These are phyloP conservation scores for Yponomeuta plumbellus DNA, from an alignment of 2,888 invertebrate species.

Conservation along the genomic window DNA sequence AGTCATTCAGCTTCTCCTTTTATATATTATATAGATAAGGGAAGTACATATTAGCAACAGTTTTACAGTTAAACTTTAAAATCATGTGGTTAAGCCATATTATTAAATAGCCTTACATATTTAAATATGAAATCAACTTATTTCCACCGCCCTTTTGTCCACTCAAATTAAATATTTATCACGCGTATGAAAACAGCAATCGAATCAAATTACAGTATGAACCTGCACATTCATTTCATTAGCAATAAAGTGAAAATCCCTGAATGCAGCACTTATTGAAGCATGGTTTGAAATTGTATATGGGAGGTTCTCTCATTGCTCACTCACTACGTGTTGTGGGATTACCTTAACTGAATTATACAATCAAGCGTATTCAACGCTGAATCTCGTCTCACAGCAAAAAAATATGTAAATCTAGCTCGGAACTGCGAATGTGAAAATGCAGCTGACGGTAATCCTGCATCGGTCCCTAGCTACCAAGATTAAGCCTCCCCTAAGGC, in stretches of 20 bases:
- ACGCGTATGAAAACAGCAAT: conserved; percentile 1
- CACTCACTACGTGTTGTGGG: conserved; percentile 38
- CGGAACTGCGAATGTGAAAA: conserved; percentile 40
- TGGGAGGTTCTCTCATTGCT: conserved; percentile 32
- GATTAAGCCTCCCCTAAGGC: neutral
- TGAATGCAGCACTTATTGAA: conserved; percentile 47
- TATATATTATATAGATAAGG: too few species aligned
- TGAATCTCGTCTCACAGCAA: conserved; percentile 20
- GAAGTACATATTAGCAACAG: too few species aligned
- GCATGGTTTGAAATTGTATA: conserved; percentile 55
- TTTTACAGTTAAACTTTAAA: too few species aligned
- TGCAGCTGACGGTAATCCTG: conserved; percentile 31
- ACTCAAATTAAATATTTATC: neutral
- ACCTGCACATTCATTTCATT: conserved; percentile 21
- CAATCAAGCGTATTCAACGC: conserved; percentile 54
- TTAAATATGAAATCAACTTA: neutral
- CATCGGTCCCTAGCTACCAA: neutral
- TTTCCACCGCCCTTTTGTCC: neutral
- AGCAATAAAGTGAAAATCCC: conserved; percentile 11
- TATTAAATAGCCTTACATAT: neutral
- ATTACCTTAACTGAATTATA: conserved; percentile 60
- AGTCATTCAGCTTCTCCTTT: too few species aligned
- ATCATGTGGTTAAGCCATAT: neutral
- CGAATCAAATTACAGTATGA: neutral
- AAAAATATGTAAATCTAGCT: conserved; percentile 31